These are phyloP conservation scores for Characodon lateralis DNA, from an alignment of 2,797 vertebrate genomes.

Conservation along the genomic window DNA sequence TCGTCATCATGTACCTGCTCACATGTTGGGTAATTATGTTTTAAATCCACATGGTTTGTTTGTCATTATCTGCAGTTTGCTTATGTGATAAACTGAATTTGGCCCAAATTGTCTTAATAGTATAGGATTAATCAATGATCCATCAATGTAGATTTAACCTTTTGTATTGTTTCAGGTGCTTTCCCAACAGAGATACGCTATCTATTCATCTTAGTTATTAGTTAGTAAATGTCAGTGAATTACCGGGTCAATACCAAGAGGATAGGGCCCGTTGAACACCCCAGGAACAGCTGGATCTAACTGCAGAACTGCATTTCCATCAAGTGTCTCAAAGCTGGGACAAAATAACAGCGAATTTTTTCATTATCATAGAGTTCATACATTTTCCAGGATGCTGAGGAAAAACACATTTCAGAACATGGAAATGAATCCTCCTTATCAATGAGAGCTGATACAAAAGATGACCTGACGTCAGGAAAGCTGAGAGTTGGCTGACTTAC, in stretches of 20 bases:
- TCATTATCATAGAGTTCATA: background rate
- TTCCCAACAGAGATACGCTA: background rate
- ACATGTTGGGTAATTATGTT: too few species aligned
- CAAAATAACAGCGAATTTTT: conserved; percentile 9
- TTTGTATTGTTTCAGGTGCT: background rate
- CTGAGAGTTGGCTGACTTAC: conserved; percentile 80
- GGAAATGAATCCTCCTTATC: background rate
- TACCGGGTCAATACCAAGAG: conserved; percentile 97
- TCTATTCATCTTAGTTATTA: background rate
- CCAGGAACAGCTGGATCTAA: conserved; percentile 88
- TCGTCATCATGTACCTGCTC: too few species aligned
- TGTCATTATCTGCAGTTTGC: too few species aligned
- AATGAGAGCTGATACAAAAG: background rate
- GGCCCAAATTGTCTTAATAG: background rate
- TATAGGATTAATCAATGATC: background rate
- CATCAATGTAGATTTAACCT: background rate
- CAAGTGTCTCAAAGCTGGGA: conserved; percentile 85
- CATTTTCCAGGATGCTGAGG: background rate
- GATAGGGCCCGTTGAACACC: conserved; percentile 94
- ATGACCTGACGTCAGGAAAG: background rate
- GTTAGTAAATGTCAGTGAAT: conserved; percentile 19
- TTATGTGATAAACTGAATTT: background rate
- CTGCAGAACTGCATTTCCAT: conserved; percentile 85
- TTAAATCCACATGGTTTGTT: too few species aligned
- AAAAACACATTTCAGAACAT: background rate